phyloP scores from a whole-genome alignment of 2,888 invertebrate species.

The Pristionchus arcanus region DNA sequence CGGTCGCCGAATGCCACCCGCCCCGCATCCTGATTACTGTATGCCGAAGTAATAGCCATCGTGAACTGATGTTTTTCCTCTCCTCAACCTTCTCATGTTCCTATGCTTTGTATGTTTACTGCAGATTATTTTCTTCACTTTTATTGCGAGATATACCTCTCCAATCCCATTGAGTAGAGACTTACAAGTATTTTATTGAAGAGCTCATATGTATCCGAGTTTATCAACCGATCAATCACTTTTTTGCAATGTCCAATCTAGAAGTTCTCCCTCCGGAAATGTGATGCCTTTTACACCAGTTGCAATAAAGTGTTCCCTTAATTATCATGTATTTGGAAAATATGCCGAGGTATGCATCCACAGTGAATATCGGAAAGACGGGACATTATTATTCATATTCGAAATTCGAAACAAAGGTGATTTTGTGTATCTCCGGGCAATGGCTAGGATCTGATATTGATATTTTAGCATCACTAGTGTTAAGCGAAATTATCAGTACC shows the following conservation, averaged over 20 bases:
- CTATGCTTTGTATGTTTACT: constrained; percentile 27
- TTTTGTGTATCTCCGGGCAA: neutral
- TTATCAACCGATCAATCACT: neutral
- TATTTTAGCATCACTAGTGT: too few relatives aligned
- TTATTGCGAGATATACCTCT: neutral
- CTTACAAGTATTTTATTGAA: constrained; percentile 23
- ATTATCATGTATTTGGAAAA: neutral
- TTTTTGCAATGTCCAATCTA: constrained; percentile 3
- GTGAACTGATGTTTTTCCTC: neutral
- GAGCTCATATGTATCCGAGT: neutral
- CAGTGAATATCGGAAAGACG: neutral
- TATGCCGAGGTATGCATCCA: neutral
- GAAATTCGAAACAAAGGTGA: neutral
- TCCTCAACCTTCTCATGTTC: neutral
- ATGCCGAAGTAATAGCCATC: neutral
- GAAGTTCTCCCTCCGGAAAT: neutral
- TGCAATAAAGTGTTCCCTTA: constrained; percentile 21
- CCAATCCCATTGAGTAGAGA: constrained; percentile 2
- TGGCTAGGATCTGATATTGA: neutral
- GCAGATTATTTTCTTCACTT: constrained; percentile 31
- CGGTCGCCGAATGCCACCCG: constrained; percentile 12
- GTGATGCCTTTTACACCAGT: constrained; percentile 11
- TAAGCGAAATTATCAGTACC: too few relatives aligned
- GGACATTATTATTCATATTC: neutral
- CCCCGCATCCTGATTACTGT: neutral